Evolutionary conservation across 2,888 invertebrate species (phyloP).

Genomic region (Eupsilia transversa): DNA sequence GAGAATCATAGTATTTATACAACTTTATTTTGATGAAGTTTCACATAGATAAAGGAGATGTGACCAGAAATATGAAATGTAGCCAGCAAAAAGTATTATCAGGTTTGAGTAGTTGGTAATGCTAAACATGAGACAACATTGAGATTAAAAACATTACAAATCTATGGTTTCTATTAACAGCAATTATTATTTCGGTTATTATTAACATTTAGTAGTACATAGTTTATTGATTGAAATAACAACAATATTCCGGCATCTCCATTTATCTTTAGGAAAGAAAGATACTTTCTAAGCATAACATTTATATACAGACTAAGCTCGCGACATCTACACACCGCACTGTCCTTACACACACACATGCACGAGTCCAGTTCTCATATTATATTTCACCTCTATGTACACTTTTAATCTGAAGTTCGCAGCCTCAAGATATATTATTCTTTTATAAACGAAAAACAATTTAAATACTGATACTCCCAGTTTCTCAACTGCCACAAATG

Average conservation of each 20-base stretch:
- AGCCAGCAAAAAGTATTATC: constrained; percentile 47
- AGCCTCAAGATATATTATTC: constrained; percentile 72
- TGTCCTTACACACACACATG: constrained; percentile 74
- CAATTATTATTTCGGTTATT: constrained; percentile 41
- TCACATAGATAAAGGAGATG: constrained; percentile 74
- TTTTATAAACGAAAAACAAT: constrained; percentile 68
- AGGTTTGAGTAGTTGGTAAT: constrained; percentile 53
- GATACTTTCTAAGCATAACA: constrained; percentile 82
- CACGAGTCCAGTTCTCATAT: constrained; percentile 67
- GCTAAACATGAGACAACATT: constrained; percentile 48
- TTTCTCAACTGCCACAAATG: constrained; percentile 38
- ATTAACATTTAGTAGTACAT: constrained; percentile 41
- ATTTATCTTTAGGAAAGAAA: constrained; percentile 74
- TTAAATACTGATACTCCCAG: constrained; percentile 74
- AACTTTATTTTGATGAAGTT: constrained; percentile 76
- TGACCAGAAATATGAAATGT: constrained; percentile 61
- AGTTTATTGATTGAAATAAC: constrained; percentile 35
- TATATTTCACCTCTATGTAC: constrained; percentile 76
- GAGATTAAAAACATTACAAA: constrained; percentile 46
- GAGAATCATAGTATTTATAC: constrained; percentile 79
- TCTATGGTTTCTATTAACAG: constrained; percentile 52
- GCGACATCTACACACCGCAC: constrained; percentile 79
- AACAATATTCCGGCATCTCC: constrained; percentile 67
- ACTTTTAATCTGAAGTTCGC: constrained; percentile 66
- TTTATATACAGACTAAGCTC: constrained; percentile 87